Base-by-base conservation (phyloP, 2,888 invertebrate genomes). In the Pharmacophagus antenor region DNA sequence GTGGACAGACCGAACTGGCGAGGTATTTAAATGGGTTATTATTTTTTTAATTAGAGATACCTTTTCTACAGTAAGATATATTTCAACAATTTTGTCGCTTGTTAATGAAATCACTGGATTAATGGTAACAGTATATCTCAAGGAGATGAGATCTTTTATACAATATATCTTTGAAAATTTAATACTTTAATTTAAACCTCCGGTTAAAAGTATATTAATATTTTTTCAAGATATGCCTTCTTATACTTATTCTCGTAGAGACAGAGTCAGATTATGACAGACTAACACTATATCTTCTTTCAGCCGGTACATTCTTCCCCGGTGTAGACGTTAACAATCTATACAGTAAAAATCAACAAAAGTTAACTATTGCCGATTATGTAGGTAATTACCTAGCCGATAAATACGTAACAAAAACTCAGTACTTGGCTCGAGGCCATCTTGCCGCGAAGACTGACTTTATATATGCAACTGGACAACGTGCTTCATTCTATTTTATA, bases 381-480 rank as follows among this genome's bases (percentile, higher is more conserved):
- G 80, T 88, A 0, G 88, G 89, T 5, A 63, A 71, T 4, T 68
- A 65, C 10, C 63, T 84, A 52, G 91, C 89, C 1, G 74, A 82
- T 22, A 84, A 82, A 65, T 93, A 92, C 66, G 77, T 94, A 2
- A 86, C 89, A 3, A 70, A 58, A 37, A 71, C 65, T 0, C 84
- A 82, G 70, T 86, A 90, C 66, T 68, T 94, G 56, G 79, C 93
- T 0, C 89, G 93, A 48, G 94, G 92, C 6, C 93, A 93, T 68
- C 72, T 92, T 41, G 73, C 86, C 0, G 92, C 93, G 0, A 92
- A 91, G 68, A 86, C 84, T 0, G 93, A 93, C 70, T 92, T 91
- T 65, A 76, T 92, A 7, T 92, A 87, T 65, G 91, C 86, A 12
- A 71, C 85, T 12, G 89, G 90, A 56, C 92, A 93, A 63, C 76